Percentiles rank a stretch among this genome's conserved stretches.
Conservation (phyloP, 2,113 vertebrate species). For the Apus apus region DNA sequence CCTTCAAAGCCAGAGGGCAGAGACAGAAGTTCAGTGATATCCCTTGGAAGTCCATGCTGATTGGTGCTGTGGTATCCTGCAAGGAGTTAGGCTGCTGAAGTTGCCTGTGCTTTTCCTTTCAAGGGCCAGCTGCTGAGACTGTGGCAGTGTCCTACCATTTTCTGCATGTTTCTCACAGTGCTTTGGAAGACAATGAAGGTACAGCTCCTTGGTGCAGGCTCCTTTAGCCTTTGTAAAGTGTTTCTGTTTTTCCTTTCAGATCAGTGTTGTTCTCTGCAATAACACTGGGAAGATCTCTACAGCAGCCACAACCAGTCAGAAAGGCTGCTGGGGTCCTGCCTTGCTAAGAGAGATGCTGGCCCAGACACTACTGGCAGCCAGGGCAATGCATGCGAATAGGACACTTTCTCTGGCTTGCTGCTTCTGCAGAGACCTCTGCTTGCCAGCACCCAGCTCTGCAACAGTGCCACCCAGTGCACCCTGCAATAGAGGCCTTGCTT, state of each 20-base stretch:
- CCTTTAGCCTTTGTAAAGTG: neutral
- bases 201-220: neutral
- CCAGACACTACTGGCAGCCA: no score
- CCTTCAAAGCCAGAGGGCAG: neutral
- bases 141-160: neutral
- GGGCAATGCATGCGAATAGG: no score
- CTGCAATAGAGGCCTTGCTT: rapidly evolving
- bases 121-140: neutral
- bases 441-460: slow-evolving; percentile 1
- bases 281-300: neutral
- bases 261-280: neutral
- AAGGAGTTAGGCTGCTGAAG: neutral
- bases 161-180: neutral
- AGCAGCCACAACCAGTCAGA: no score
- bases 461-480: neutral
- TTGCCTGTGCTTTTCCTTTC: neutral
- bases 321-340: no score
- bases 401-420: no score
- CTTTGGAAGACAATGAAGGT: neutral
- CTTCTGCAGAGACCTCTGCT: no score
- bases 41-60: neutral
- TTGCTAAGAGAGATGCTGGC: no score
- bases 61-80: neutral
- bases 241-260: neutral
- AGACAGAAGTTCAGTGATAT: neutral